phyloP scores from a whole-genome alignment of 1,140 invertebrate genomes.

The Philotrypesis tridentata region DNA sequence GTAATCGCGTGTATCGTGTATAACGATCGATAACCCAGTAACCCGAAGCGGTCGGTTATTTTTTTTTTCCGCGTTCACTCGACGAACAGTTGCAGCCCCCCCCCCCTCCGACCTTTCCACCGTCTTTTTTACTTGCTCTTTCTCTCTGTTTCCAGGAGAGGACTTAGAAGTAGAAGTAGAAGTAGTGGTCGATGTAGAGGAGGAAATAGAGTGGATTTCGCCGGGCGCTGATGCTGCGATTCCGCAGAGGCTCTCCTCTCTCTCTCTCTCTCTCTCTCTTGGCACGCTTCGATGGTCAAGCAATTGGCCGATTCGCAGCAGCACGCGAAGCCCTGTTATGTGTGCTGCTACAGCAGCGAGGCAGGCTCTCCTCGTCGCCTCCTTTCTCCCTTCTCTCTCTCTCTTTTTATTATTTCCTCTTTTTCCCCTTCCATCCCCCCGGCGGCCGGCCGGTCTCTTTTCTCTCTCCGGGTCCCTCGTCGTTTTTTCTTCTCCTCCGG shows the following conservation, averaged over 20 bases:
- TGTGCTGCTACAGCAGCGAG: neutral
- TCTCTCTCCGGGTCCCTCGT: too few relatives aligned
- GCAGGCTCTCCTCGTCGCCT: constrained; percentile 37
- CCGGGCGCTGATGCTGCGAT: neutral
- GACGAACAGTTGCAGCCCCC: too few relatives aligned
- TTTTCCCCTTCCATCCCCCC: constrained; percentile 39
- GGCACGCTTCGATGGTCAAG: neutral
- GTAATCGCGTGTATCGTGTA: neutral
- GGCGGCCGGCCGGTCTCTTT: neutral
- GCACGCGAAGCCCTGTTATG: neutral
- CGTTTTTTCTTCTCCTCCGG: neutral
- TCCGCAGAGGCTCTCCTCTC: neutral
- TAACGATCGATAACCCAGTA: neutral
- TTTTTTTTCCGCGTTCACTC: neutral
- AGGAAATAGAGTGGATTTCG: neutral
- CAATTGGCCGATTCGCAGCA: neutral
- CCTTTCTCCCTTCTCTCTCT: constrained; percentile 11
- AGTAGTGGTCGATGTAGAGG: neutral
- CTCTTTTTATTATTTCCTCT: constrained; percentile 21
- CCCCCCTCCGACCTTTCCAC: too few relatives aligned
- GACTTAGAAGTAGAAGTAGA: neutral
- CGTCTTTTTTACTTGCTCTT: neutral
- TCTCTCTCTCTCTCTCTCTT: too few relatives aligned
- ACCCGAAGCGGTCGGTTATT: neutral
- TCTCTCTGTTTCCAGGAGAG: neutral